Base-by-base conservation (phyloP, 2,888 invertebrate species). In the Hypolimnas misippus region DNA sequence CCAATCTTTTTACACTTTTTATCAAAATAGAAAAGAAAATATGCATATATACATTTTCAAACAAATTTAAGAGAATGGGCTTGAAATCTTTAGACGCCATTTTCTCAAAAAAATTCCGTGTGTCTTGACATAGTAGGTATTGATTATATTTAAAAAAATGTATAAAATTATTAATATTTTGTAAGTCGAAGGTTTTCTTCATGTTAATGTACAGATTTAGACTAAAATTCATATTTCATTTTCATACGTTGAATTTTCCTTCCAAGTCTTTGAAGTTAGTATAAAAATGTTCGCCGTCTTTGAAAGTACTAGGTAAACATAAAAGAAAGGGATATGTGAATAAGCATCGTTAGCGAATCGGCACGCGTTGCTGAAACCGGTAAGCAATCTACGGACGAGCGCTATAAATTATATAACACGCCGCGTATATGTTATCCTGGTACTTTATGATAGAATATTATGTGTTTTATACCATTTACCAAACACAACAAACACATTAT, bases 301-400 rank as follows among this genome's bases (percentile, higher is more conserved):
- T n/a, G 12, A n/a, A 16, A 29, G 25, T 5, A 46, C 31, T 29
- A 40, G 16, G 55, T 1, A 31, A 55, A 50, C 40, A 50, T 55
- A 42, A 55, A 40, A 50, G 29, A 55, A 21, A 38, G 25, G 31
- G 21, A 17, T 10, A 40, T 10, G n/a, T 46, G 14, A 55, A 61
- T 61, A 38, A 21, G 55, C 61, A 51, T 61, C 49, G 53, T 61
- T 82, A 74, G 52, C 73, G 78, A 76, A 74, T 76, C 78, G 76
- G 76, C 72, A 69, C 72, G 59, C 72, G n/a, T 29, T 8, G 14
- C 14, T 29, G 29, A 29, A 49, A 29, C 49, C 12, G 14, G 10
- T 7, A 8, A 29, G 14, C 49, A 7, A 21, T 25, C 21, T 7
- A 49, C 14, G n/a, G n/a, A 29, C 14, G 25, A 29, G 17, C 16